phyloP scores from a whole-genome alignment of 2,888 invertebrate genomes.

The Temnothorax rugatulus region DNA sequence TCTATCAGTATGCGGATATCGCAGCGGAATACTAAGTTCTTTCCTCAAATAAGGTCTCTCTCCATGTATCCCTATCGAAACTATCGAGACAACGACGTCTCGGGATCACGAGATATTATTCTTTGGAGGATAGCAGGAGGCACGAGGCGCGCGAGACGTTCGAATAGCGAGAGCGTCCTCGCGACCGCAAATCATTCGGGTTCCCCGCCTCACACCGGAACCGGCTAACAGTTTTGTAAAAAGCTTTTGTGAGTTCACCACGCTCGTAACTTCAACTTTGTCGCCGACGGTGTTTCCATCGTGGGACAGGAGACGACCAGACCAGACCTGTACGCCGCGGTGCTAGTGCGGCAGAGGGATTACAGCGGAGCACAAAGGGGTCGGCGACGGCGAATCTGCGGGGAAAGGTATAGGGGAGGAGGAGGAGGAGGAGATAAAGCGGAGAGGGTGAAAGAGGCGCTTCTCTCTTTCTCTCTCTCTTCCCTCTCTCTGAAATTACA shows the following conservation, averaged over 20 bases:
- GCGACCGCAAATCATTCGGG: conserved; percentile 70
- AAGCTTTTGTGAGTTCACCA: conserved; percentile 84
- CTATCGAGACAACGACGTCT: conserved; percentile 37
- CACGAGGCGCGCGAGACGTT: conserved; percentile 59
- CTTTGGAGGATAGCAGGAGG: conserved; percentile 66
- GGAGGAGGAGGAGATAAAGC: conserved; percentile 67
- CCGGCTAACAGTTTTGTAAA: conserved; percentile 82
- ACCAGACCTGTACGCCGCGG: conserved; percentile 57
- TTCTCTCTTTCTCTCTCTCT: conserved; percentile 20
- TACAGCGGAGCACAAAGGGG: conserved; percentile 52
- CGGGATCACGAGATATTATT: conserved; percentile 69
- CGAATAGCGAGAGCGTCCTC: conserved; percentile 53
- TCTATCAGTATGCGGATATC: background rate
- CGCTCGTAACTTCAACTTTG: conserved; percentile 83
- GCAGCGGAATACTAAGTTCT: background rate
- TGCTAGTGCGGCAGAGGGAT: conserved; percentile 52
- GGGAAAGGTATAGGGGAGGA: conserved; percentile 36
- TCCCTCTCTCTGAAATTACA: conserved; percentile 79
- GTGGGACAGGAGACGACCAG: conserved; percentile 73
- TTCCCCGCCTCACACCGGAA: conserved; percentile 61
- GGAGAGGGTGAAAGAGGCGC: conserved; percentile 68
- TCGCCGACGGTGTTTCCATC: conserved; percentile 74
- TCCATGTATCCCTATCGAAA: conserved; percentile 39
- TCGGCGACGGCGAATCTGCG: conserved; percentile 47
- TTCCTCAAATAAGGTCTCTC: background rate